Percentiles rank a stretch among this genome's conserved stretches.
Conservation (phyloP, 2,113 vertebrate genomes). For the Coturnix japonica region DNA sequence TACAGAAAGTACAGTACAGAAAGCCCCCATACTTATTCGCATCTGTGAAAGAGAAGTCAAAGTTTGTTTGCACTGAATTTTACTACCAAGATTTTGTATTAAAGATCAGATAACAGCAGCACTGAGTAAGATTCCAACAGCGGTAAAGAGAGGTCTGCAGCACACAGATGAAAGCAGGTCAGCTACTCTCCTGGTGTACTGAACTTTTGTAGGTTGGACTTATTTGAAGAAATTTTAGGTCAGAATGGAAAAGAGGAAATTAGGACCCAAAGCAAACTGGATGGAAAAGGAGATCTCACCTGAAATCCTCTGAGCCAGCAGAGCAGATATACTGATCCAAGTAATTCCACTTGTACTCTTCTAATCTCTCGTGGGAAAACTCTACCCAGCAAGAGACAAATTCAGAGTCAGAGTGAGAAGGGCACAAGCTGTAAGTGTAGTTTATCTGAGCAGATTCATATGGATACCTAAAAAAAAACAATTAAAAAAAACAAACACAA, state of each 20-base stretch:
- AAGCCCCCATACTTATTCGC: not conserved
- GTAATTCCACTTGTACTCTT: slow-evolving; percentile 99
- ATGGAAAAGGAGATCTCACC: slow-evolving; percentile 73
- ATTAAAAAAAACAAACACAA: not conserved
- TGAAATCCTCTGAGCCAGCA: slow-evolving; percentile 96
- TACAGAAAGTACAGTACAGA: not conserved
- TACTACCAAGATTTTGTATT: not conserved
- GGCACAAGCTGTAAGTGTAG: slow-evolving; percentile 96
- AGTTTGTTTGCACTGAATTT: not conserved
- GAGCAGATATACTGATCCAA: slow-evolving; percentile 99
- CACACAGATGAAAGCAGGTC: slow-evolving; percentile 24
- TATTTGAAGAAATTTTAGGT: not conserved
- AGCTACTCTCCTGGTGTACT: not conserved
- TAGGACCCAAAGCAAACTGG: slow-evolving; percentile 36
- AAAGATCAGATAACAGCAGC: slow-evolving; percentile 12
- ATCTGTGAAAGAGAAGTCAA: not conserved
- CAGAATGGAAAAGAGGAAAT: slow-evolving; percentile 40
- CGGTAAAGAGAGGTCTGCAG: not conserved
- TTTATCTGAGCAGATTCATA: slow-evolving; percentile 95
- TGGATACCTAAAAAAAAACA: slow-evolving; percentile 84
- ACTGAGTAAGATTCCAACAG: not conserved
- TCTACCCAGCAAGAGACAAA: slow-evolving; percentile 98
- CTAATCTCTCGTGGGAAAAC: slow-evolving; percentile 93
- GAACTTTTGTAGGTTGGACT: not conserved
- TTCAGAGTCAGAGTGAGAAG: slow-evolving; percentile 89